phyloP scores from a whole-genome alignment of 2,113 vertebrate genomes.

The Entomyzon cyanotis region DNA sequence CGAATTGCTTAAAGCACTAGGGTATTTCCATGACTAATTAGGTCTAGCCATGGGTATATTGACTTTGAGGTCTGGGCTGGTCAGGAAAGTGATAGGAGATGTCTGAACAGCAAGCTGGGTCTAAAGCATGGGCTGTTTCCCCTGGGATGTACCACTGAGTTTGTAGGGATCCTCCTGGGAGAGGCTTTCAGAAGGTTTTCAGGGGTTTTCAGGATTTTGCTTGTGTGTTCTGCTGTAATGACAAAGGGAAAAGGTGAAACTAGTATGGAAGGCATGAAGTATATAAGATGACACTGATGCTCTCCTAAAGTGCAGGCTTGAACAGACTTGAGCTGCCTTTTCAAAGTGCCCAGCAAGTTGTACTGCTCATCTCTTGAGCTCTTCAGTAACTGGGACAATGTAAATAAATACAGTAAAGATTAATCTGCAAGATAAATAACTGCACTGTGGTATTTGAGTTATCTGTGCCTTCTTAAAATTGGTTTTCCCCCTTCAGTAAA shows the following conservation, averaged over 20 bases:
- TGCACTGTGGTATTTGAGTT: neutral
- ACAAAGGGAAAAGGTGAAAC: neutral
- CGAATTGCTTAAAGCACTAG: neutral
- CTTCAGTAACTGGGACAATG: neutral
- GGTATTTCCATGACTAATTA: neutral
- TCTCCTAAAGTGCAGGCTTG: neutral
- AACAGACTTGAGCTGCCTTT: neutral
- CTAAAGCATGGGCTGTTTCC: neutral
- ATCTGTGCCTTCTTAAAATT: neutral
- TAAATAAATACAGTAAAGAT: neutral
- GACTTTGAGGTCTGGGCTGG: neutral
- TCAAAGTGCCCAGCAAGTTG: neutral
- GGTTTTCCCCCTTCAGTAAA: neutral
- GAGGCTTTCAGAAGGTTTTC: neutral
- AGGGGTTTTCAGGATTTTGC: neutral
- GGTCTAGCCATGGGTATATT: neutral
- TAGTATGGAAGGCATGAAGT: neutral
- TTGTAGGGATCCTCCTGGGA: neutral
- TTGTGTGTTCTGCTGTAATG: neutral
- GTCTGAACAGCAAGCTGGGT: fast-evolving
- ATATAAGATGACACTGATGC: neutral
- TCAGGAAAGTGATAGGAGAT: neutral
- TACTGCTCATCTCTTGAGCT: neutral
- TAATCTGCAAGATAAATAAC: neutral
- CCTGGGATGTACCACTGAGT: neutral